A percentile compares a stretch with the other conserved stretches of the same genome.
phyloP scores from a whole-genome alignment of 1,140 invertebrate genomes.

The Phortica variegata region DNA sequence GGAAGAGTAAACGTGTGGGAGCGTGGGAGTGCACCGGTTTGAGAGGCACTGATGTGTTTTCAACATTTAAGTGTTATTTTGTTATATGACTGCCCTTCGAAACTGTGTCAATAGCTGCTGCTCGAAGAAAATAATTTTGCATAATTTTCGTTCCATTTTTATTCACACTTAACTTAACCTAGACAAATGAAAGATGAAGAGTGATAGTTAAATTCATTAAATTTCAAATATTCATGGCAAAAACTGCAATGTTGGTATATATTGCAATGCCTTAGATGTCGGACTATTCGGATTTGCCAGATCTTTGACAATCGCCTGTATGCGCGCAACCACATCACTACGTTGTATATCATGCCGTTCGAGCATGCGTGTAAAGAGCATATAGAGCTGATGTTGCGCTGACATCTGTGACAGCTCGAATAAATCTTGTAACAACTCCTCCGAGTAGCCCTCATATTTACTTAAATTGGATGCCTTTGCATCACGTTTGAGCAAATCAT shows the following conservation, averaged over 20 bases:
- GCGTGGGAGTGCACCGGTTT: no score
- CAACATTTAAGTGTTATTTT: no score
- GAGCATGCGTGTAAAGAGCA: slow-evolving; percentile 46
- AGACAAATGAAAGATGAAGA: not conserved
- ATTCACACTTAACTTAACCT: slow-evolving; percentile 1
- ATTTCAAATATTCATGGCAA: slow-evolving; percentile 28
- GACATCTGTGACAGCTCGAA: slow-evolving; percentile 39
- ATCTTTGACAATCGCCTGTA: slow-evolving; percentile 49
- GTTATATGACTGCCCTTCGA: no score
- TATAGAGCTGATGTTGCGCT: slow-evolving; percentile 42
- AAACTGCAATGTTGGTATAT: slow-evolving; percentile 50
- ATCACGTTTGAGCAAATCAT: slow-evolving; percentile 54
- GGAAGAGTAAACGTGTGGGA: no score
- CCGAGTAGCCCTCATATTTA: slow-evolving; percentile 52
- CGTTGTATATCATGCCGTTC: slow-evolving; percentile 45
- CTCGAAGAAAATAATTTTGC: no score
- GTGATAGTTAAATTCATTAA: not conserved
- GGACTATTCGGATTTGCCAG: slow-evolving; percentile 44
- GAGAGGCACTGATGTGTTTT: no score
- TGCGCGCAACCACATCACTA: slow-evolving; percentile 47
- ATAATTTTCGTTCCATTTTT: no score
- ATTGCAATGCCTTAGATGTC: slow-evolving; percentile 39
- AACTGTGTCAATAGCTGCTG: no score
- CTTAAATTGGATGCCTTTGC: slow-evolving; percentile 50
- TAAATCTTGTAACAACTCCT: slow-evolving; percentile 42